Evolutionary conservation across 2,888 invertebrate genomes (phyloP).

Genomic region (Proisotoma minuta): DNA sequence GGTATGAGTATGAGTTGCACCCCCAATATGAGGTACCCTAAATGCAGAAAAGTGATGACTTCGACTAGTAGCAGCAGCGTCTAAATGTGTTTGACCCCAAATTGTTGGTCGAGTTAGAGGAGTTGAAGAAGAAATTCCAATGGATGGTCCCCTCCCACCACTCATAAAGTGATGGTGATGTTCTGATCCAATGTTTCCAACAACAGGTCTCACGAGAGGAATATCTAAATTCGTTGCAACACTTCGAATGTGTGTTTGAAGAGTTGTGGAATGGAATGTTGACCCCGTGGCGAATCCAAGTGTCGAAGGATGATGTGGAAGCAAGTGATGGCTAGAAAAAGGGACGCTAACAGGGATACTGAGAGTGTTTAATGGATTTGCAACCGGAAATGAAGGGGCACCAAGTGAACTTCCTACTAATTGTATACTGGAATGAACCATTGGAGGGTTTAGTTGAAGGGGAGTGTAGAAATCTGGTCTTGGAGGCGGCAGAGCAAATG

Average conservation of each 20-base stretch:
- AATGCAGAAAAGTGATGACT: slow-evolving; percentile 45
- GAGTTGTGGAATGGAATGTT: slow-evolving; percentile 38
- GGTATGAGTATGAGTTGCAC: slow-evolving; percentile 1
- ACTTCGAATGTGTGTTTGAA: slow-evolving; percentile 46
- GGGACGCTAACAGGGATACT: slow-evolving; percentile 40
- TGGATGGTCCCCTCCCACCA: background rate
- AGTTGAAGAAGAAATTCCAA: background rate
- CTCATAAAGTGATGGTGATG: slow-evolving; percentile 13
- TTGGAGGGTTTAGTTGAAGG: slow-evolving; percentile 36
- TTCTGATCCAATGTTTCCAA: slow-evolving; percentile 22
- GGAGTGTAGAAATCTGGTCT: slow-evolving; percentile 29
- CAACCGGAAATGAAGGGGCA: slow-evolving; percentile 1
- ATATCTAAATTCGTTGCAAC: slow-evolving; percentile 47
- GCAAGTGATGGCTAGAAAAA: slow-evolving; percentile 21
- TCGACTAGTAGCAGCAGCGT: slow-evolving; percentile 13
- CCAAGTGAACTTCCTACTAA: slow-evolving; percentile 27
- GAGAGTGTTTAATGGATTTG: slow-evolving; percentile 32
- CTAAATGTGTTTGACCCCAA: background rate
- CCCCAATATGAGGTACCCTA: slow-evolving; percentile 34
- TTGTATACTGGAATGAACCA: slow-evolving; percentile 42
- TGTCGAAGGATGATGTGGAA: slow-evolving; percentile 21
- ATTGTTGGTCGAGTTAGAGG: slow-evolving; percentile 8
- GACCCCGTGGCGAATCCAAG: slow-evolving; percentile 23
- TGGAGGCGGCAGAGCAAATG: slow-evolving; percentile 18
- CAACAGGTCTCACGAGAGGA: slow-evolving; percentile 44